Evolutionary conservation across 2,888 invertebrate species (phyloP), one percentile per base, ranked within the genome.

Genomic region (Epiblema foenella): DNA sequence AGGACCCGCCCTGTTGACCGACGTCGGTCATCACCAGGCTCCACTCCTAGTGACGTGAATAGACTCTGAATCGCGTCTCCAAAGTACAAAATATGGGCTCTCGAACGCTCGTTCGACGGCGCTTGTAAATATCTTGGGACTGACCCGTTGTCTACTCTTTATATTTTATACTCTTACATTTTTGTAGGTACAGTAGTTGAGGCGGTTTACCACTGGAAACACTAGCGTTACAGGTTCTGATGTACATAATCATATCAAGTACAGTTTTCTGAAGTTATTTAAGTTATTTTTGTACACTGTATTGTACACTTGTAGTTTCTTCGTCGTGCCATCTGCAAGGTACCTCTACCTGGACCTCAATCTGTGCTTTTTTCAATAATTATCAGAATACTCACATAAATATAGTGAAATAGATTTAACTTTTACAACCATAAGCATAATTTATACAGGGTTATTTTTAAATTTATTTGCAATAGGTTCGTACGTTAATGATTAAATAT

Each of bases 371-470:
- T 70, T 89, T 88, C 86, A 87, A 88, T 88, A 86, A 86, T 81
- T 87, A 89, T 88, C 83, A 80, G 78, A 92, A 93, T 92, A 92
- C 92, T 92, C 92, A 92, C 90, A 85, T 85, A 82, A 85, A 83
- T 85, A 86, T 89, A 89, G 84, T 86, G 79, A 82, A 89, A 89
- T 92, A 91, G 89, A 85, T 85, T 77, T 84, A 85, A 86, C 85
- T 84, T 76, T 80, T 87, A 89, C 85, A 88, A 89, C 88, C 86
- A 82, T 91, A 91, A 90, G 92, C 90, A 92, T 93, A 91, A 92
- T 92, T 91, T 92, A 91, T 92, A 91, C 93, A 92, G 93, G 92
- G 92, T 92, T 93, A 91, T 90, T 90, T 87, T 89, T 87, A 87
- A 88, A 85, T 77, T 80, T 83, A 84, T 82, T 80, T 81, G 81